Evolutionary conservation across 2,113 vertebrate genomes (phyloP), one percentile per base, ranked within the genome.

Genomic region (Mesoclemmys tuberculata): DNA sequence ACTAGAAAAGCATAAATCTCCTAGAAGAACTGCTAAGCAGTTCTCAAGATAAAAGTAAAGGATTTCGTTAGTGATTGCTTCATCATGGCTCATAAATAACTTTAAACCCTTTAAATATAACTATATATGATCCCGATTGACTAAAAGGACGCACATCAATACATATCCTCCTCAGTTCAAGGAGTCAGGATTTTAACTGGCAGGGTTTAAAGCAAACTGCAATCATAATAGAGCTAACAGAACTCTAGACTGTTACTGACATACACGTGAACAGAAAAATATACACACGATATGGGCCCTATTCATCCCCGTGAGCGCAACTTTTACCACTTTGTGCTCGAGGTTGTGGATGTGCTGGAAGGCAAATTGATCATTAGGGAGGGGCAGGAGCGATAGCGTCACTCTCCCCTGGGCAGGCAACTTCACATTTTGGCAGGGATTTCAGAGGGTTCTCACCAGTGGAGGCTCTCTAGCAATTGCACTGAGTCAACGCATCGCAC

Each of bases 61-160:
- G 80, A 95, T 95, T 90, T 94, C 92, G 91, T 41, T 11, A 95
- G 87, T 68, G 64, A 96, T 93, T 84, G 89, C 51, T 44, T 75
- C 38, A 74, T 38, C 27, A 81, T 97, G 91, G 95, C 94, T 97
- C 96, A 96, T 90, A 85, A 90, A 94, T 68, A 88, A 95, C 26
- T 29, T 41, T 24, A 51, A 18, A 24, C 89, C 91, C 94, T 55
- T 4, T 90, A 94, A 88, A 92, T 94, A 87, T 90, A 95, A 90
- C 82, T 48, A 90, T 89, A 84, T 14, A 94, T 84, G 89, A 35
- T 89, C 88, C 91, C 12, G 35, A 4, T 46, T 83, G 55, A 49
- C 82, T 16, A 2, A 80, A 29, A 58, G 84, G 93, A 92, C 91
- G 93, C 44, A 21, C 38, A 77, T 90, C 94, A 84, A 82, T 87